These are phyloP conservation scores for Nesidiocoris tenuis DNA, from an alignment of 2,888 invertebrate genomes.

Conservation along the genomic window DNA sequence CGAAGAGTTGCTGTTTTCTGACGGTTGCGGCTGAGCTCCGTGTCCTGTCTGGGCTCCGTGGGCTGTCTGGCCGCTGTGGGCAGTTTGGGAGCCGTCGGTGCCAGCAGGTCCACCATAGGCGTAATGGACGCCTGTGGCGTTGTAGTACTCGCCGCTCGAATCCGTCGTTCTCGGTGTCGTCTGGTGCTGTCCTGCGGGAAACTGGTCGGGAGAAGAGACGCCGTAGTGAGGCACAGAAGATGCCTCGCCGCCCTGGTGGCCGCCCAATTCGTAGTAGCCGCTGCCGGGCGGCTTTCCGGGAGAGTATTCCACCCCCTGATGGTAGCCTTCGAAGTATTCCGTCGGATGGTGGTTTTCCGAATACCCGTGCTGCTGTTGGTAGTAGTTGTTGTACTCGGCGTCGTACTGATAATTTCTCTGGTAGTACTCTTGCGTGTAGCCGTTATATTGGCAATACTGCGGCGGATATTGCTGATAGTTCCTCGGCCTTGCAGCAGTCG, in stretches of 20 bases:
- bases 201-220: conserved; percentile 57
- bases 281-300: conserved; percentile 57
- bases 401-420: conserved; percentile 54
- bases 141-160: conserved; percentile 64
- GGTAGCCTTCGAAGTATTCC: conserved; percentile 54
- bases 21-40: conserved; percentile 55
- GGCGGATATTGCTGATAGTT: conserved; percentile 47
- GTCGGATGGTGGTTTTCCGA: conserved; percentile 53
- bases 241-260: conserved; percentile 59
- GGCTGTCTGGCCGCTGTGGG: too few relatives aligned
- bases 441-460: conserved; percentile 54
- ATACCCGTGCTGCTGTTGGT: conserved; percentile 18
- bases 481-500: conserved; percentile 22
- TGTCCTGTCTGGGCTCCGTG: conserved; percentile 46
- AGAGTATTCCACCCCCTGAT: conserved; percentile 45
- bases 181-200: conserved; percentile 57
- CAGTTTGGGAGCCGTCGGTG: too few relatives aligned
- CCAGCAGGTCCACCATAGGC: conserved; percentile 50
- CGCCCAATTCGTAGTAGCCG: conserved; percentile 60
- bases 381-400: conserved; percentile 45
- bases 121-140: conserved; percentile 72
- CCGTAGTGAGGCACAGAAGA: conserved; percentile 57
- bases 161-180: conserved; percentile 64
- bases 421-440: conserved; percentile 58
- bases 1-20: conserved; percentile 86